These are phyloP conservation scores for Oryzias javanicus DNA, from an alignment of 2,113 vertebrate species.

Conservation along the genomic window DNA sequence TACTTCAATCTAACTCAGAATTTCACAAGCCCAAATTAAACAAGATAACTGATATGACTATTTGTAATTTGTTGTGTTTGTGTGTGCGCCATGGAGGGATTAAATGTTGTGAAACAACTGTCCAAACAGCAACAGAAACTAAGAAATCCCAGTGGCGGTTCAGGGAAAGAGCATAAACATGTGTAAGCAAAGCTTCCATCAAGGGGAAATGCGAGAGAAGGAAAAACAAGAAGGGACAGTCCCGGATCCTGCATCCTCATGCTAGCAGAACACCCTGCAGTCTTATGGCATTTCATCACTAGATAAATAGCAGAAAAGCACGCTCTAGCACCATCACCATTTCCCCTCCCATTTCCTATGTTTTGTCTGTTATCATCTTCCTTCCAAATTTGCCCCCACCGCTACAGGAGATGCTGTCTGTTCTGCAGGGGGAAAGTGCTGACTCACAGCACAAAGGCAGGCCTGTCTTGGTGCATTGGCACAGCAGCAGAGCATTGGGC, in stretches of 20 bases:
- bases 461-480: conserved; percentile 45
- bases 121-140: conserved; percentile 14
- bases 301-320: conserved; percentile 38
- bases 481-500: conserved; percentile 19
- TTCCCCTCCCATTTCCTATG: conserved; percentile 57
- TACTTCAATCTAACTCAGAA: too few relatives aligned
- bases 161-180: conserved; percentile 22
- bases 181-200: conserved; percentile 19
- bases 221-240: conserved; percentile 10
- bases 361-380: conserved; percentile 29
- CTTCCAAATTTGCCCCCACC: conserved; percentile 36
- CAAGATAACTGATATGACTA: conserved; percentile 11
- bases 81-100: conserved; percentile 42
- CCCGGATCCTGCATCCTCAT: not conserved
- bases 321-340: conserved; percentile 42
- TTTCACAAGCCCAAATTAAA: too few relatives aligned
- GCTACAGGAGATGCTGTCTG: conserved; percentile 45
- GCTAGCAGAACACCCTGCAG: conserved; percentile 24
- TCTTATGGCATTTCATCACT: conserved; percentile 51
- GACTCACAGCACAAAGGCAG: conserved; percentile 63
- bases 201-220: conserved; percentile 8
- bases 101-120: conserved; percentile 52
- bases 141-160: conserved; percentile 12
- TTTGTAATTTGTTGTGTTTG: conserved; percentile 38
- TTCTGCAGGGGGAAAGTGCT: conserved; percentile 61